Conservation (phyloP, 2,113 vertebrate genomes). For the Centropus bengalensis region DNA sequence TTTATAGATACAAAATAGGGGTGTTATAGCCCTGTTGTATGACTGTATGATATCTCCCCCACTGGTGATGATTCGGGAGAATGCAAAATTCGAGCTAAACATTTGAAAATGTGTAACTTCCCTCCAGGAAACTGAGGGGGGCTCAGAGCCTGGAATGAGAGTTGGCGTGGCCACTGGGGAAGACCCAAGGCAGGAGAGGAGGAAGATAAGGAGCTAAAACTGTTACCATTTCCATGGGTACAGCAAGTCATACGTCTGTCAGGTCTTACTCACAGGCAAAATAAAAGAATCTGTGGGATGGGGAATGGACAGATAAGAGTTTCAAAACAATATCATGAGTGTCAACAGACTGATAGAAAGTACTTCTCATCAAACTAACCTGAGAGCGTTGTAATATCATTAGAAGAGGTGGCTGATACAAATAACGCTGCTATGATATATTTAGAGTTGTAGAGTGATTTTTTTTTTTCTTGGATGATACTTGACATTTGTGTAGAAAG, state of each 20-base stretch:
- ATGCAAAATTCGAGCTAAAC: neutral
- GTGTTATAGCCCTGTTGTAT: neutral
- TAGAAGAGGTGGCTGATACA: neutral
- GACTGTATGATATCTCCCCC: neutral
- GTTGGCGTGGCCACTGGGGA: neutral
- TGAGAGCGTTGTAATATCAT: neutral
- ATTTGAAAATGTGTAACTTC: neutral
- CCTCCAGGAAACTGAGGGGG: neutral
- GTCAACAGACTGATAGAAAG: neutral
- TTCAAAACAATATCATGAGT: neutral
- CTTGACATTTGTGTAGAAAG: neutral
- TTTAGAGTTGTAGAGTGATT: neutral
- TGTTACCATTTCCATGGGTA: neutral
- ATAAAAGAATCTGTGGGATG: neutral
- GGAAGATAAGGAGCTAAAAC: accelerated
- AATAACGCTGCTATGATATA: neutral
- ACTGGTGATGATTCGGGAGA: neutral
- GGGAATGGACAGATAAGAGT: neutral
- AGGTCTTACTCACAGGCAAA: neutral
- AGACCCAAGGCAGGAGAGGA: neutral
- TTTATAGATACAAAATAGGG: neutral
- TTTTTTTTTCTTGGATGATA: neutral
- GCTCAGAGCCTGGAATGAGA: neutral
- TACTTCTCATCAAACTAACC: neutral
- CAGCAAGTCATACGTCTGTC: neutral